Evolutionary conservation across 64 coral and sea anemone species (phyloP).

Genomic region (Acropora tenuis): DNA sequence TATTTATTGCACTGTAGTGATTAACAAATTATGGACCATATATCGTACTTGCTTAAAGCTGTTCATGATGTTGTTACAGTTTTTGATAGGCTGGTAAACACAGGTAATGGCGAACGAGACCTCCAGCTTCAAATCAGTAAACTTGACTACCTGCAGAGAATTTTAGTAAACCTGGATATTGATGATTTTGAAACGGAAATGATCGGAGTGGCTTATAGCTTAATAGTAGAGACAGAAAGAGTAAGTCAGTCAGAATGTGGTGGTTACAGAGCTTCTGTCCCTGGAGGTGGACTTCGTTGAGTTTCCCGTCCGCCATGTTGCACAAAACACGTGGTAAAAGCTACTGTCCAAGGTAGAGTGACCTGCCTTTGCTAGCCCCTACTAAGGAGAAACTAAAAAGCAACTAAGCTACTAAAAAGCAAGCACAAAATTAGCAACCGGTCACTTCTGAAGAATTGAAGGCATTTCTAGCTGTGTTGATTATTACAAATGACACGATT

Average conservation of each 20-base stretch:
- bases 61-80: slow-evolving; percentile 29
- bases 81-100: slow-evolving; percentile 21
- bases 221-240: slow-evolving; percentile 37
- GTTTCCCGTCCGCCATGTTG: too few relatives aligned
- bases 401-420: too few relatives aligned
- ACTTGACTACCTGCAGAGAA: slow-evolving; percentile 52
- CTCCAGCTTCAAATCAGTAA: slow-evolving; percentile 43
- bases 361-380: too few relatives aligned
- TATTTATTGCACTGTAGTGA: too few relatives aligned
- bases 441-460: too few relatives aligned
- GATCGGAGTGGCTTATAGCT: slow-evolving; percentile 36
- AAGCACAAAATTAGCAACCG: too few relatives aligned
- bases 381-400: too few relatives aligned
- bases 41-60: slow-evolving; percentile 22
- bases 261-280: background rate
- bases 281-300: background rate
- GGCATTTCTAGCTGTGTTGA: too few relatives aligned
- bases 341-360: too few relatives aligned
- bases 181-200: slow-evolving; percentile 47
- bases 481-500: too few relatives aligned
- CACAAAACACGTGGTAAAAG: too few relatives aligned
- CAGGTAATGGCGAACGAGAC: slow-evolving; percentile 5
- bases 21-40: slow-evolving; percentile 2
- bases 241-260: background rate
- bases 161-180: slow-evolving; percentile 35